Percentiles rank a stretch among this genome's conserved stretches.
Conservation (phyloP, 2,888 invertebrate genomes). For the Atethmia centrago region DNA sequence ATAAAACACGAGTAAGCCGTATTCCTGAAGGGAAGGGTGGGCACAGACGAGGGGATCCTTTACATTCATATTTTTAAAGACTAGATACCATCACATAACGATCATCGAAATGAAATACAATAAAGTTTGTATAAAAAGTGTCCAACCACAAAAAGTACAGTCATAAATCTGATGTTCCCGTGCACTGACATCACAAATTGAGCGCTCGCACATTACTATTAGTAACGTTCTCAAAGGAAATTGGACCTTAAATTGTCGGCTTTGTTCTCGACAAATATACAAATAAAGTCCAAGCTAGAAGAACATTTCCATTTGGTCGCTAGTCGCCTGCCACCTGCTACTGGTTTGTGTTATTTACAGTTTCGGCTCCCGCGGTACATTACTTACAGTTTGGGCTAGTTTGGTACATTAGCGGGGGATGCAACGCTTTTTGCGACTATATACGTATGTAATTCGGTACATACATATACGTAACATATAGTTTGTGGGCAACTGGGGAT, state of each 20-base stretch:
- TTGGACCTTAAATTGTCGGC: constrained; percentile 13
- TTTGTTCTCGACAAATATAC: background rate
- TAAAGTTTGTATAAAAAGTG: background rate
- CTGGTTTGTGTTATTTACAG: background rate
- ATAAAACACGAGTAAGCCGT: background rate
- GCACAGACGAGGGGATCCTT: background rate
- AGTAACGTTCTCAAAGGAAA: constrained; percentile 40
- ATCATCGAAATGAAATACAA: background rate
- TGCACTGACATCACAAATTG: constrained; percentile 58
- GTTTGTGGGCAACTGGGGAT: background rate
- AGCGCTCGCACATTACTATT: constrained; percentile 60
- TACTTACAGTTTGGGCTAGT: too few relatives aligned
- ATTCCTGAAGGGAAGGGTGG: background rate
- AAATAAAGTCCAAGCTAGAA: constrained; percentile 5
- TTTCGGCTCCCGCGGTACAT: background rate
- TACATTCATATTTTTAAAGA: background rate
- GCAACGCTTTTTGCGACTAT: background rate
- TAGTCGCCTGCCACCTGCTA: background rate
- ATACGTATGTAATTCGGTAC: background rate
- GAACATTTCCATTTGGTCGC: background rate
- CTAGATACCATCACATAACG: too few relatives aligned
- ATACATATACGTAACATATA: background rate
- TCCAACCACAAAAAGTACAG: background rate
- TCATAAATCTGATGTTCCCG: constrained; percentile 57
- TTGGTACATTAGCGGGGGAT: background rate